Base-by-base conservation (phyloP, 2,888 invertebrate species). In the Invenusta paracnida region DNA sequence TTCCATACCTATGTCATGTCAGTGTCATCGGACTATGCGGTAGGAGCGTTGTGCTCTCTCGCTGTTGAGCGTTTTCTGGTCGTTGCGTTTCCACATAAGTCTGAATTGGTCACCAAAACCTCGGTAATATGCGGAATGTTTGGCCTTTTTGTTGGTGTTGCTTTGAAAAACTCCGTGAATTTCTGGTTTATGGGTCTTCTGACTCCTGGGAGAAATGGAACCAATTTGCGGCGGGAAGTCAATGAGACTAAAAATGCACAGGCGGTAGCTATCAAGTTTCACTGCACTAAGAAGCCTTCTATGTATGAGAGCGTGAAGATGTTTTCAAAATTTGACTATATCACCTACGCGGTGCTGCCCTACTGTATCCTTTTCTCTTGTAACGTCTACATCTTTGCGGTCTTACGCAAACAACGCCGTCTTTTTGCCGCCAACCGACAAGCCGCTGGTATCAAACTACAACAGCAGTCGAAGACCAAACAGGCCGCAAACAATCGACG, bases 1-100 rank as follows among this genome's bases (percentile, higher is more conserved):
- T 30, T 87, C 79, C 86, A 87, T 82, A 30, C 66, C 31, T 82
- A 30, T 25, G 13, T 66, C 0, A 67, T 83, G 1, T 73, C 87
- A 30, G 25, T 83, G 25, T 66, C 83, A 23, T 83, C 86, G 5
- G 87, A 87, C 67, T 67, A 87, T 23, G 86, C 87, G 0, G 86
- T 86, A 5, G 73, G 82, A 11, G 29, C 86, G 13, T 67, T 87
- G 29, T 87, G 87, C 29, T 82, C 81, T 1, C 23, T 87, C 2
- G 87, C 86, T 23, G 81, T 87, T n/a, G 87, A 87, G 30, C 87
- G 87, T 11, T 87, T 87, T 73, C 27, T 87, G 1, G 83, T 87
- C n/a, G 87, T 87, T 2, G 82, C 87, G 0, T 87, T 87, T 48
- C 87, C 87, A 11, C 83, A 87, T 28, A 66, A 67, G 13, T 17